Evolutionary conservation across 35 echinoderm and acorn worm species (phyloP), one percentile per base, ranked within the genome.

Genomic region (Ophiothrix spiculata): DNA sequence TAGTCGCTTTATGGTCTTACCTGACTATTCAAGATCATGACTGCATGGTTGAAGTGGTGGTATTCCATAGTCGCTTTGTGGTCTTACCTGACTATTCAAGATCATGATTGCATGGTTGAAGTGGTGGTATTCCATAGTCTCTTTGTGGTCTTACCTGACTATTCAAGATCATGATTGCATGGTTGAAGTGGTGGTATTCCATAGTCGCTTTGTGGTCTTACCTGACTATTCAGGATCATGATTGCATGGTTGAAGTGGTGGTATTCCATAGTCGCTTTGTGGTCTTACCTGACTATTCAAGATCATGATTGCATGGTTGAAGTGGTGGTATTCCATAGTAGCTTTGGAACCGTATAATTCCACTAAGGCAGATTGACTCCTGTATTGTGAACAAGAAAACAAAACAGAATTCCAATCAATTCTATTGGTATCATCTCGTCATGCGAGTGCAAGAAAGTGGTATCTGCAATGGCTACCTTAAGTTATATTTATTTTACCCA

Each of bases 141-240:
- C 95, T 79, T 98, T 98, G 16, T 91, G 91, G 46, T 92, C 78
- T 39, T 87, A 98, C 95, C 92, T 98, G 88, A 78, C 95, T 98
- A 73, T 86, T 98, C 35, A 98, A 81, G 31, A 98, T 98, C 92
- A 98, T 94, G 56, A 98, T 89, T 38, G 95, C 92, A 54, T 98
- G 95, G 79, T 98, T 98, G 64, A 98, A 98, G 75, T 98, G 95
- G 83, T 98, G 95, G 33, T 94, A 98, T 39, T 98, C 95, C 95
- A 98, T 98, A 23, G 95, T 98, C 34, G 95, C 95, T 79, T 98
- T 98, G 16, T 91, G 91, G 46, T 92, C 95, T 76, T 98, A 98
- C 64, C 92, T 98, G 88, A 78, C 95, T 98, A 73, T 86, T 98
- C 35, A 98, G 84, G 31, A 98, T 98, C 92, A 98, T 94, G 56